Base-by-base conservation (phyloP, 2,888 invertebrate genomes). In the Metalampra italica region DNA sequence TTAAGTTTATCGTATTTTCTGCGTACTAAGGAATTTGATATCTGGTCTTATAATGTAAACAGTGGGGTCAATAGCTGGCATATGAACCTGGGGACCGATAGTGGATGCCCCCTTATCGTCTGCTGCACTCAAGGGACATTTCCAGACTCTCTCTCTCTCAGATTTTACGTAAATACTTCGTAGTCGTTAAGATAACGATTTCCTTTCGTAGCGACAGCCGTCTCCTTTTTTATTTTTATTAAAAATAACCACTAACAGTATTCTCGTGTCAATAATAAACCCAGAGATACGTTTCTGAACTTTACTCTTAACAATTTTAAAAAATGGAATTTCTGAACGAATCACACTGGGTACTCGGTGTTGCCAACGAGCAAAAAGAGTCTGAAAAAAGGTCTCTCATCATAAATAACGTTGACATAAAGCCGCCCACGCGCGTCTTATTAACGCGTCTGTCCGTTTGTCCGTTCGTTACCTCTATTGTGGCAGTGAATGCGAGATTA, bases 401-500 rank as follows among this genome's bases (percentile, higher is more conserved):
- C 82, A 87, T 88, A 87, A 89, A 88, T 87, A 86, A 84, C 79
- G 82, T 83, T 83, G 86, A 87, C 87, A 84, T 79, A 80, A 77
- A 79, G 80, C 82, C 82, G 81, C 88, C 88, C 82, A 87, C 88
- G 82, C 85, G 82, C 77, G 74, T 80, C 87, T 86, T 86, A 86
- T 85, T 87, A 86, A 75, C 82, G 78, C 79, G 82, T 73, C 83
- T 80, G 85, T 85, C 79, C 75, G 85, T 83, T 75, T 75, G 86
- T 84, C 73, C 82, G 87, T 87, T 89, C 88, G 88, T 88, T 89
- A 89, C 84, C 78, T 75, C 84, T 68, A 88, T 88, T 88, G 88
- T 88, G 75, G 67, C 66, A 66, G 68, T 83, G 84, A 83, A 86
- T 83, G 82, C 77, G 71, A 82, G 87, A 86, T 89, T 86, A 84